These are phyloP conservation scores for Noctua janthe DNA, from an alignment of 2,888 invertebrate species.

Conservation along the genomic window DNA sequence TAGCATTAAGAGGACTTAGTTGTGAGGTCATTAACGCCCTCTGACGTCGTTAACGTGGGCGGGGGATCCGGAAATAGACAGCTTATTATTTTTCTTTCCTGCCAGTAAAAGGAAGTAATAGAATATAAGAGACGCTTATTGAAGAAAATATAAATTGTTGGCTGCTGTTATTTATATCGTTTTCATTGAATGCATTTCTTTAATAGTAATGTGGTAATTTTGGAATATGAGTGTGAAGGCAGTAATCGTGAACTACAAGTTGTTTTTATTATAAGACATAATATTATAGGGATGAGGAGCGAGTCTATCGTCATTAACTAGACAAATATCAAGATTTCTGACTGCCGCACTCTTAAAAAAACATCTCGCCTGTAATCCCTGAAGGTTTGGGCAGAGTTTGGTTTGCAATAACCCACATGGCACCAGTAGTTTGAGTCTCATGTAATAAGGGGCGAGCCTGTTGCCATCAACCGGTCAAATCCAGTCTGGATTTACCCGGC, in stretches of 20 bases:
- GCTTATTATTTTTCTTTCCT: constrained; percentile 53
- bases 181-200: neutral
- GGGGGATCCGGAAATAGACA: constrained; percentile 41
- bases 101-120: constrained; percentile 29
- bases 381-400: no score
- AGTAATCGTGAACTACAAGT: neutral
- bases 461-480: no score
- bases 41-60: constrained; percentile 49
- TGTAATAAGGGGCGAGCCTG: neutral
- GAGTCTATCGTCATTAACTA: neutral
- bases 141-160: neutral
- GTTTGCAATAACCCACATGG: neutral
- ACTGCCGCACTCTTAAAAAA: no score
- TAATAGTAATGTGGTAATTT: neutral
- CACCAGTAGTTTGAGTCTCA: neutral
- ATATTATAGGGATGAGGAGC: neutral
- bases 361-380: no score
- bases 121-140: constrained; percentile 32
- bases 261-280: neutral
- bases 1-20: constrained; percentile 36
- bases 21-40: constrained; percentile 47
- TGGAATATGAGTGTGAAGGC: neutral
- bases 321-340: neutral
- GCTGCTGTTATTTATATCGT: constrained; percentile 6
- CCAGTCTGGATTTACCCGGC: no score